Base-by-base conservation (phyloP, 2,888 invertebrate genomes). In the Apotomis capreana region DNA sequence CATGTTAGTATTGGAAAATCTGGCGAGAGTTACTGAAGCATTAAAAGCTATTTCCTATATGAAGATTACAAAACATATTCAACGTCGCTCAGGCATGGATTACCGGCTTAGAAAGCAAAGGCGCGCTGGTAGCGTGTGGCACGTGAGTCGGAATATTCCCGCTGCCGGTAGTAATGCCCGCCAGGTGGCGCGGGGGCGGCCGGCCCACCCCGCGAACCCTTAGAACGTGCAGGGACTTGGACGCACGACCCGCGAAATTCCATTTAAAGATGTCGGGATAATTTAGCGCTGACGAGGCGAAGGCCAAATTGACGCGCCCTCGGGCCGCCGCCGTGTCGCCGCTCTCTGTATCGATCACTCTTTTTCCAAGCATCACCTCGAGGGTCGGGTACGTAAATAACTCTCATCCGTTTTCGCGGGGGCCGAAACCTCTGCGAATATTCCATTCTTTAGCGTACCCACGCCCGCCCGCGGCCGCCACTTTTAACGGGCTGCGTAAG, bases 251-350 rank as follows among this genome's bases (percentile, higher is more conserved):
- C 92, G 91, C 91, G 91, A 88, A 90, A 90, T 90, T 91, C 92
- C 92, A 92, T 91, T 92, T 92, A 91, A 92, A 92, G 92, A 92
- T 87, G 92, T 91, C 91, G 87, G 89, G 90, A 91, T 91, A 92
- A 91, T 92, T 92, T 91, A 89, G 88, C 89, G 91, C 92, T 92
- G 92, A 91, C 91, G 90, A 89, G 86, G 87, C 88, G 84, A 79
- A 86, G 89, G 88, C 89, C 87, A 87, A 91, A 91, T 90, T 91
- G 91, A 90, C 90, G 90, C 87, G 87, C 89, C 90, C 89, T 80
- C 79, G 89, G 89, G 69, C 65, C 61, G 87, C 83, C 84, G 81
- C 80, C 83, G 85, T 83, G 89, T 83, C 86, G 84, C 83, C 84
- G 81, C 79, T 81, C 80, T 78, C 82, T 81, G 84, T 86, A 91